Evolutionary conservation across 2,888 invertebrate genomes (phyloP).

Genomic region (Julus scanicus): DNA sequence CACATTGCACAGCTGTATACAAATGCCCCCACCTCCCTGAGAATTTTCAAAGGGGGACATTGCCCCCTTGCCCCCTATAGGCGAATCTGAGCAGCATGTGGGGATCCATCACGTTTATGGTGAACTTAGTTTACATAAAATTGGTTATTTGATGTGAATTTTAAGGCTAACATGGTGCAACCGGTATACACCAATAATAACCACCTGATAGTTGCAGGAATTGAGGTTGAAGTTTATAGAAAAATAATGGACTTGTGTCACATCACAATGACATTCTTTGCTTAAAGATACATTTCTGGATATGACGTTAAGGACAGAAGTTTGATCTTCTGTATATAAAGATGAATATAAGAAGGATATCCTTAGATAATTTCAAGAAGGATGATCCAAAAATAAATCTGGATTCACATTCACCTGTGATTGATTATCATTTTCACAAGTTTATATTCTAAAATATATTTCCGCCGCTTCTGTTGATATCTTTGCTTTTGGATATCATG

Average conservation of each 20-base stretch:
- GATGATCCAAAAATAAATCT: neutral
- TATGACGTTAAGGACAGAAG: neutral
- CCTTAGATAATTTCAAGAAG: neutral
- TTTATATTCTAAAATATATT: neutral
- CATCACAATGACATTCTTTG: conserved; percentile 8
- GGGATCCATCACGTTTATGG: too few species aligned
- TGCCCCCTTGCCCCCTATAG: too few species aligned
- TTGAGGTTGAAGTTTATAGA: neutral
- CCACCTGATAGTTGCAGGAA: neutral
- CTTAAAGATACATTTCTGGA: neutral
- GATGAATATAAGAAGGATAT: conserved; percentile 8
- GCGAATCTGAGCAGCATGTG: too few species aligned
- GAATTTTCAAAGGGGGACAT: too few species aligned
- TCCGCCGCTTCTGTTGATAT: neutral
- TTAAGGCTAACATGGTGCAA: neutral
- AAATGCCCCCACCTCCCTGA: too few species aligned
- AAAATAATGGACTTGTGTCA: neutral
- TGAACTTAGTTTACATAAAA: too few species aligned
- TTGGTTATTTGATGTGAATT: too few species aligned
- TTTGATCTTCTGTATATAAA: neutral
- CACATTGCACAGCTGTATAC: too few species aligned
- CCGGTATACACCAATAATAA: neutral
- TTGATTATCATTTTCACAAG: neutral
- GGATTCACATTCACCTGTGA: neutral
- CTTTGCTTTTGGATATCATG: neutral